Evolutionary conservation across 2,797 vertebrate genomes (phyloP).

Genomic region (Rhinophrynus dorsalis): DNA sequence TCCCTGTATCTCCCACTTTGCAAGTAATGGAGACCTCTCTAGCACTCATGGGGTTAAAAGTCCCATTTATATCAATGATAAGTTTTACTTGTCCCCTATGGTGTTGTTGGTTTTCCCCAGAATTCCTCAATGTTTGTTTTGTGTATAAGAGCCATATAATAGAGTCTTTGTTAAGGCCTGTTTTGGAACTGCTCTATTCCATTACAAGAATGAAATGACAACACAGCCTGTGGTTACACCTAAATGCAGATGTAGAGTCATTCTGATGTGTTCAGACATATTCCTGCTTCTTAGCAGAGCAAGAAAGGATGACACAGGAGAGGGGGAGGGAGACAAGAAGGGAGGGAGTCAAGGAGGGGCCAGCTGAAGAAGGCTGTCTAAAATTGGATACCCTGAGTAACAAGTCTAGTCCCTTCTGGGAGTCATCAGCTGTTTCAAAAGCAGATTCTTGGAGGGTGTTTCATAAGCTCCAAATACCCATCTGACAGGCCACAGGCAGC

Average conservation of each 20-base stretch:
- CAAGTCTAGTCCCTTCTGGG: slow-evolving; percentile 32
- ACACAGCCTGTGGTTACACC: slow-evolving; percentile 2
- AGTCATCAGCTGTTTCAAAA: slow-evolving; percentile 61
- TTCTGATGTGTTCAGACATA: slow-evolving; percentile 33
- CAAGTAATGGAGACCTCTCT: too few species aligned
- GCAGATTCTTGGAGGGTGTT: slow-evolving; percentile 67
- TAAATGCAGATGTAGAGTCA: slow-evolving; percentile 16
- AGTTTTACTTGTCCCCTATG: too few species aligned
- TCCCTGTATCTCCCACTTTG: too few species aligned
- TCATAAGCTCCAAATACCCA: slow-evolving; percentile 73
- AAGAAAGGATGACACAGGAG: too few species aligned
- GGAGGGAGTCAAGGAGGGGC: not conserved
- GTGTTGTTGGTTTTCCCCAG: too few species aligned
- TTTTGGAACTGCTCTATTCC: too few species aligned
- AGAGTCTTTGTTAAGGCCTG: too few species aligned
- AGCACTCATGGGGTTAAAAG: too few species aligned
- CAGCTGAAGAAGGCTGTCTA: slow-evolving; percentile 47
- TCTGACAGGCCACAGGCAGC: slow-evolving; percentile 63
- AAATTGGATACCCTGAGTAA: slow-evolving; percentile 44
- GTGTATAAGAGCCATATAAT: too few species aligned
- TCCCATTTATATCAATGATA: too few species aligned
- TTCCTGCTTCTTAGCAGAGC: slow-evolving; percentile 5
- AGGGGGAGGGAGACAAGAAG: slow-evolving; percentile 9
- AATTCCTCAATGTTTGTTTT: too few species aligned
- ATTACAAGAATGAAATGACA: slow-evolving; percentile 10